Conservation (phyloP, 2,797 vertebrate genomes). For the Tokudaia muenninki region DNA sequence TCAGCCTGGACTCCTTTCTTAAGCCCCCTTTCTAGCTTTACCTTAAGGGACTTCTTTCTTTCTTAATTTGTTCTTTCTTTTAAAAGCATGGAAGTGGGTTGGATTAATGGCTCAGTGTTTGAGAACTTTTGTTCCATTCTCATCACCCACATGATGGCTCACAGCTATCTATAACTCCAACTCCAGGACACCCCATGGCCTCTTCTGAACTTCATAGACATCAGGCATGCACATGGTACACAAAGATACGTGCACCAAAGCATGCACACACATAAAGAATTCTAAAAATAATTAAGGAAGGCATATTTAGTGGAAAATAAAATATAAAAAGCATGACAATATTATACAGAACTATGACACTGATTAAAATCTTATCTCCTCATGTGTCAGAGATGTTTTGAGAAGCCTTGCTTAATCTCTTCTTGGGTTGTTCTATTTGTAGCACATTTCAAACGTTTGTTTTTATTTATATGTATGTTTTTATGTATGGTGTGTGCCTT, state of each 20-base stretch:
- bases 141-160: background rate
- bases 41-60: background rate
- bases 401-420: background rate
- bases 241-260: background rate
- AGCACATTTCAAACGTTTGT: background rate
- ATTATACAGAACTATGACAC: background rate
- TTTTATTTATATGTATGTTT: background rate
- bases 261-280: background rate
- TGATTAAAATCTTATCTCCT: background rate
- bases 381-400: background rate
- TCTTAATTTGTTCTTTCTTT: background rate
- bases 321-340: background rate
- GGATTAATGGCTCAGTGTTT: background rate
- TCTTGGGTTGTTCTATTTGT: background rate
- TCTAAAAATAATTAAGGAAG: background rate
- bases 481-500: background rate
- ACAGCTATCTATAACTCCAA: background rate
- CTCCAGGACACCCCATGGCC: background rate
- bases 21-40: background rate
- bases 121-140: background rate
- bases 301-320: background rate
- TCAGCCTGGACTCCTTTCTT: background rate
- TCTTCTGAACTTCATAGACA: background rate
- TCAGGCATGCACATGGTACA: background rate
- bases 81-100: background rate